Evolutionary conservation across 2,888 invertebrate species (phyloP).

Genomic region (Eristalinus aeneus): DNA sequence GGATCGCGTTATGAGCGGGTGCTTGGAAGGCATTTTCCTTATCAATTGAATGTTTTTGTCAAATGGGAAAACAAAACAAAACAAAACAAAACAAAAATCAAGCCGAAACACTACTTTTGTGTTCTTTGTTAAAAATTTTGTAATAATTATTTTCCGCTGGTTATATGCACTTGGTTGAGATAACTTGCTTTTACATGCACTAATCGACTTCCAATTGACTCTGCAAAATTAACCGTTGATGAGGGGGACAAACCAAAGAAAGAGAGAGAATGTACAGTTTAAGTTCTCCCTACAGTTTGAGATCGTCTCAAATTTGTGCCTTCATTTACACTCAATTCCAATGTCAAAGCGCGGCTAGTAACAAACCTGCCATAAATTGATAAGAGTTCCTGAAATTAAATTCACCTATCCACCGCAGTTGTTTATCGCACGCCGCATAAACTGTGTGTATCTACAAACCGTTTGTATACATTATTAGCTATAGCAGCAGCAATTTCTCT

Average conservation of each 20-base stretch:
- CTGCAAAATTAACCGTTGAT: not conserved
- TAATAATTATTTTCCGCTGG: not conserved
- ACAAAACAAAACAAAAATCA: too few species aligned
- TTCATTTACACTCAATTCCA: not conserved
- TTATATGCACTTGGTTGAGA: not conserved
- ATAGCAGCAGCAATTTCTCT: not conserved
- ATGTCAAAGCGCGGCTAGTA: not conserved
- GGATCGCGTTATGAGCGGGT: not conserved
- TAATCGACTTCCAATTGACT: not conserved
- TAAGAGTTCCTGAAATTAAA: not conserved
- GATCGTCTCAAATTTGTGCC: not conserved
- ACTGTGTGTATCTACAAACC: not conserved
- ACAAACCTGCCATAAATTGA: not conserved
- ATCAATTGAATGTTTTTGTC: not conserved
- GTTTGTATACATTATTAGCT: not conserved
- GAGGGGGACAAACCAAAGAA: not conserved
- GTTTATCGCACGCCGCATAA: not conserved
- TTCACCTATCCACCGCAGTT: not conserved
- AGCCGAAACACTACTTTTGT: not conserved
- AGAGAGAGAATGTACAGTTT: not conserved
- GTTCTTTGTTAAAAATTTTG: not conserved
- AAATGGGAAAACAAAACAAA: not conserved
- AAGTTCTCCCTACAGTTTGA: not conserved
- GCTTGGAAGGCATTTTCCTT: not conserved
- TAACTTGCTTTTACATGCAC: not conserved